These are phyloP conservation scores for Cyclophora albipunctata DNA, from an alignment of 2,888 invertebrate genomes.

Conservation along the genomic window DNA sequence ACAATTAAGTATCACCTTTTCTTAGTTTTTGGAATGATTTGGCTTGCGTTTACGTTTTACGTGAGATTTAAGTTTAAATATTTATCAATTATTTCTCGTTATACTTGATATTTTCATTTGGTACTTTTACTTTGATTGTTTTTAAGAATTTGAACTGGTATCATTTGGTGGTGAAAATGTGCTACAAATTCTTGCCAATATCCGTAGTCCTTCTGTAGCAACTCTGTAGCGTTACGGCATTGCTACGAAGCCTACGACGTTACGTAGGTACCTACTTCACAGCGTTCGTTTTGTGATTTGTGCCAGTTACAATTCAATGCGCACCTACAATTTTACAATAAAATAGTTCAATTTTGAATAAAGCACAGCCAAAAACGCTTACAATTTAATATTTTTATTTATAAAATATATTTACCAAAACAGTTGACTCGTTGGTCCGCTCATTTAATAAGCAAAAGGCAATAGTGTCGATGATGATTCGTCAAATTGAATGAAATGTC, in stretches of 20 bases:
- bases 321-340: slow-evolving; percentile 6
- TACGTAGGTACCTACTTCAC: slow-evolving; percentile 11
- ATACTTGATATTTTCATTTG: no score
- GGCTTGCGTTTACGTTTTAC: slow-evolving; percentile 19
- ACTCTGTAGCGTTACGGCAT: no score
- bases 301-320: no score
- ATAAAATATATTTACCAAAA: slow-evolving; percentile 59
- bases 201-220: no score
- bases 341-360: slow-evolving; percentile 36
- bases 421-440: slow-evolving; percentile 70
- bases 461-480: slow-evolving; percentile 39
- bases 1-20: slow-evolving; percentile 54
- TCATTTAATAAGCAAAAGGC: slow-evolving; percentile 66
- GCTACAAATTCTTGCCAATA: no score
- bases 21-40: slow-evolving; percentile 40
- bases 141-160: no score
- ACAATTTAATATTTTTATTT: slow-evolving; percentile 40
- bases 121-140: no score
- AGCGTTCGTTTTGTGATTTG: background rate
- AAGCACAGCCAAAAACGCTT: slow-evolving; percentile 67
- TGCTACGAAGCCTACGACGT: no score
- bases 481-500: slow-evolving; percentile 18
- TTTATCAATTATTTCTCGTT: no score
- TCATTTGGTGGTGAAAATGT: no score
- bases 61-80: slow-evolving; percentile 7